Evolutionary conservation across 1,140 invertebrate genomes (phyloP), one percentile per base, ranked within the genome.

Genomic region (Meteorus sp.): DNA sequence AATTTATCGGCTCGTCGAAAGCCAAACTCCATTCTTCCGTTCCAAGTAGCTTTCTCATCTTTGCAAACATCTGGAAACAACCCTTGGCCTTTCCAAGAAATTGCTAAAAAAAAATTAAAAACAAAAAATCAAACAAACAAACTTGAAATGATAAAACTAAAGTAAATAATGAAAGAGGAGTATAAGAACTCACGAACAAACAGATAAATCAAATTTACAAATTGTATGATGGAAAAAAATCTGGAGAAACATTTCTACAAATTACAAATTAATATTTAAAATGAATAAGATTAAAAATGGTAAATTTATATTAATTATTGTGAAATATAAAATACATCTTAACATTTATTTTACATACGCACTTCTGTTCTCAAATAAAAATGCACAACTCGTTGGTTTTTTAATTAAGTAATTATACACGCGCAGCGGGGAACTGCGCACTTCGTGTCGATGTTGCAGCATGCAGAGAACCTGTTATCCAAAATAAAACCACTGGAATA

Each of bases 391-490:
- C 25, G 20, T n/a, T n/a, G 23, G 37, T 47, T 43, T 59, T 57
- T 59, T 59, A 59, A 59, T 59, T 59, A 59, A 59, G 56, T 51
- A 59, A 59, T 59, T 59, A 59, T 59, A 52, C 50, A 52, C 39
- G 47, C 48, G 23, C 56, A 45, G 48, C 56, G 48, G 56, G 56
- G 51, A 44, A 58, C 39, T 13, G 33, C 48, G 47, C 47, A 39
- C 35, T 44, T 27, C 56, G 56, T 59, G 56, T 59, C 37, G 56
- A 59, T 47, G 19, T 25, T 41, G 43, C 35, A 23, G 17, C 39
- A 48, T 48, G 45, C 50, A 37, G 9, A 23, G 48, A 59, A 59
- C 56, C 56, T 52, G 56, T 59, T 59, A 59, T 22, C 5, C n/a
- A 6, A 37, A 55, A 29, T 15, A 55, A 22, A 55, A 43, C 7